Percentiles rank a stretch among this genome's conserved stretches.
phyloP scores from a whole-genome alignment of 2,797 vertebrate species.

The Chelidonichthys spinosus region DNA sequence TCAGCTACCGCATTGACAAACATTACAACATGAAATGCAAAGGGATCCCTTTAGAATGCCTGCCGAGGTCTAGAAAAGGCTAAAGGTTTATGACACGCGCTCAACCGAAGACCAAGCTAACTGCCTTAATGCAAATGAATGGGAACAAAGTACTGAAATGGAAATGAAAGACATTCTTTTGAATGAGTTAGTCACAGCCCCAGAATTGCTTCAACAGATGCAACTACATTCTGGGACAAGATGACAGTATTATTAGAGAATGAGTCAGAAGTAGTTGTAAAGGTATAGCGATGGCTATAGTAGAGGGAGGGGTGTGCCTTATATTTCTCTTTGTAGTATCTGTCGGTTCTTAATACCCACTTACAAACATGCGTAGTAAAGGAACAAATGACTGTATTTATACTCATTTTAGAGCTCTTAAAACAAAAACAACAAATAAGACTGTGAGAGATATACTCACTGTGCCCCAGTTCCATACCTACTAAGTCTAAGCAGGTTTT shows the following conservation, averaged over 20 bases:
- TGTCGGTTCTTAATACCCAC: neutral
- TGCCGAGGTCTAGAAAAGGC: slow-evolving; percentile 6
- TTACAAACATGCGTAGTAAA: neutral
- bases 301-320: neutral
- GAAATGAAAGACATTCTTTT: slow-evolving; percentile 38
- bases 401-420: neutral
- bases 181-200: slow-evolving; percentile 39
- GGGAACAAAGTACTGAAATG: slow-evolving; percentile 40
- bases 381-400: neutral
- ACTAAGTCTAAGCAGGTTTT: neutral
- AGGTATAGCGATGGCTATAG: neutral
- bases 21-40: neutral
- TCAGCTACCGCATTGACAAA: neutral
- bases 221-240: slow-evolving; percentile 5
- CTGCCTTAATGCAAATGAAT: slow-evolving; percentile 42
- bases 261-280: neutral
- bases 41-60: neutral
- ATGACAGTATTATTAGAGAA: neutral
- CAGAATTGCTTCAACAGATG: slow-evolving; percentile 42
- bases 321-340: neutral
- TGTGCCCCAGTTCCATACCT: neutral
- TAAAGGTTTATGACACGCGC: slow-evolving; percentile 39
- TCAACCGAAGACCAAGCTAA: slow-evolving; percentile 34
- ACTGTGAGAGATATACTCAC: neutral
- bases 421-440: neutral